Evolutionary conservation across 2,797 vertebrate genomes (phyloP).

Genomic region (Anas bernieri): DNA sequence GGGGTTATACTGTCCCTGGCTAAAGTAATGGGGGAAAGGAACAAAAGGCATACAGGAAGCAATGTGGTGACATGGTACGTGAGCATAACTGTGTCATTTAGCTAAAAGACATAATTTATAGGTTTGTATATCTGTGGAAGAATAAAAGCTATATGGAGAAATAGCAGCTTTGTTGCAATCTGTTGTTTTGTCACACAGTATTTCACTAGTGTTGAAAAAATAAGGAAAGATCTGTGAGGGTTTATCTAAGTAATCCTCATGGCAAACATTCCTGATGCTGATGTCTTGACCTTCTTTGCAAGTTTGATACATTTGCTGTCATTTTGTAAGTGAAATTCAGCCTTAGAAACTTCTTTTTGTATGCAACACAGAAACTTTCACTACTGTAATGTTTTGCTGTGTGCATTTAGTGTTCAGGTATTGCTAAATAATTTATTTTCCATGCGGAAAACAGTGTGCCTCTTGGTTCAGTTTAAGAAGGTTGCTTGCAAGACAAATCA

Average conservation of each 20-base stretch:
- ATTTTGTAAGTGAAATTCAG: not conserved
- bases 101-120: not conserved
- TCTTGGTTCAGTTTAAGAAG: not conserved
- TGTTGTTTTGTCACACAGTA: not conserved
- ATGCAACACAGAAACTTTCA: not conserved
- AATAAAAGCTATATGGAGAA: not conserved
- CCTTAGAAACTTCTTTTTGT: not conserved
- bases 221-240: not conserved
- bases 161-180: not conserved
- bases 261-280: not conserved
- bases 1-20: not conserved
- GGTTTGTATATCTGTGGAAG: not conserved
- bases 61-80: rapidly evolving
- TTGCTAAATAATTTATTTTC: not conserved
- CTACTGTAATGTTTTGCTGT: not conserved
- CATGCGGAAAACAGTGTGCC: not conserved
- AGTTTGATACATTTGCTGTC: not conserved
- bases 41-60: not conserved
- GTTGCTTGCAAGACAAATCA: not conserved
- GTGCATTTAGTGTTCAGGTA: not conserved
- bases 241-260: not conserved
- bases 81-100: not conserved
- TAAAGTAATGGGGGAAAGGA: not conserved
- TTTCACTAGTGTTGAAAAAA: not conserved
- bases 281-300: not conserved